These are phyloP conservation scores for Drosophila hydei DNA, from an alignment of 1,140 invertebrate species.

Conservation along the genomic window DNA sequence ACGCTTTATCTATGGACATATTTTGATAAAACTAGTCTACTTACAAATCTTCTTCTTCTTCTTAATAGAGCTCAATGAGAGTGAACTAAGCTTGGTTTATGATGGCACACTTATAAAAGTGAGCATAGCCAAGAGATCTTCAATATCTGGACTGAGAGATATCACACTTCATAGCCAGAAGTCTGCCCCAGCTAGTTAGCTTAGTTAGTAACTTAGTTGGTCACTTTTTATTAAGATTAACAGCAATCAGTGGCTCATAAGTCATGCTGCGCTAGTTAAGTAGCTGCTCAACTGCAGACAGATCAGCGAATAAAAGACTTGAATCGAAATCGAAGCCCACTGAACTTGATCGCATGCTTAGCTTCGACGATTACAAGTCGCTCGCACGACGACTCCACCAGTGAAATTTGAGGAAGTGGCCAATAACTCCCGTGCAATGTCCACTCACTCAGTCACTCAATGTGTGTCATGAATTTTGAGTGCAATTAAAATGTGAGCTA, in stretches of 20 bases:
- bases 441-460: conserved; percentile 26
- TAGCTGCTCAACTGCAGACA: conserved; percentile 3
- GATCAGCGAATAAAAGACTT: neutral
- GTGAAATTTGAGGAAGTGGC: conserved; percentile 50
- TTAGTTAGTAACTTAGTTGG: too few relatives aligned
- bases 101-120: too few relatives aligned
- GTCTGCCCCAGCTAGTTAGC: neutral
- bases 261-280: conserved; percentile 23
- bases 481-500: conserved; percentile 67
- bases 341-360: neutral
- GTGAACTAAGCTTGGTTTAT: too few relatives aligned
- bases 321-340: conserved; percentile 1
- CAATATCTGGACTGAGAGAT: too few relatives aligned
- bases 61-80: too few relatives aligned
- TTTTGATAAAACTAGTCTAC: too few relatives aligned
- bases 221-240: conserved; percentile 22
- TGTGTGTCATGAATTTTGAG: conserved; percentile 23
- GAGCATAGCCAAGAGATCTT: too few relatives aligned
- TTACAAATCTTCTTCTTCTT: too few relatives aligned
- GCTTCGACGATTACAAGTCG: conserved; percentile 7
- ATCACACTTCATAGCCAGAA: too few relatives aligned
- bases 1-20: too few relatives aligned
- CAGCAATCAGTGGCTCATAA: conserved; percentile 9
- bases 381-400: too few relatives aligned
- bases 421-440: conserved; percentile 60